Conservation (phyloP, 2,797 vertebrate species). For the Brachyrhaphis roseni region DNA sequence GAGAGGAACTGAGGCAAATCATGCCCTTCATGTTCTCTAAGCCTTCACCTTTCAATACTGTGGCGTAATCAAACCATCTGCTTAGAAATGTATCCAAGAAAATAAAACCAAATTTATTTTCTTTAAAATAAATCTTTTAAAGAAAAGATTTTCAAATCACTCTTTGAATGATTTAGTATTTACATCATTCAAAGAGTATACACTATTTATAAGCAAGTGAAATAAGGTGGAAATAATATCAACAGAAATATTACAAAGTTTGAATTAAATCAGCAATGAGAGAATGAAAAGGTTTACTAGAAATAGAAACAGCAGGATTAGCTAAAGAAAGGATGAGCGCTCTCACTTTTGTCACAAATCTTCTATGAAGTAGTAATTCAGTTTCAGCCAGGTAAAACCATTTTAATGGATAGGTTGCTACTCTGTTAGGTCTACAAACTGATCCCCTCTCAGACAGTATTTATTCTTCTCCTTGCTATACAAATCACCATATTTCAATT, state of each 20-base stretch:
- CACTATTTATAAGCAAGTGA: conserved; percentile 28
- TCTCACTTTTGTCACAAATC: not conserved
- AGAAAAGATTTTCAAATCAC: too few relatives aligned
- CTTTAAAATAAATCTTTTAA: too few relatives aligned
- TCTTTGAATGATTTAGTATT: not conserved
- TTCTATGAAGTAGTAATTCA: not conserved
- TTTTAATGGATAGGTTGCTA: not conserved
- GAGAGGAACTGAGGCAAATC: conserved; percentile 8
- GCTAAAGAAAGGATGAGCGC: not conserved
- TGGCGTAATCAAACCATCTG: conserved; percentile 1
- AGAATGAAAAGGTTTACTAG: conserved; percentile 13
- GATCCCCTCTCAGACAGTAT: not conserved
- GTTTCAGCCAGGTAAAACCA: not conserved
- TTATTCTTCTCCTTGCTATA: not conserved
- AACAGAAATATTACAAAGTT: conserved; percentile 12
- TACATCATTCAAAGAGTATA: not conserved
- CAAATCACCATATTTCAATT: not conserved
- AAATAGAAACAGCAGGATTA: conserved; percentile 8
- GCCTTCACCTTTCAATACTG: not conserved
- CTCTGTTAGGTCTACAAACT: not conserved
- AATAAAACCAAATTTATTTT: not conserved
- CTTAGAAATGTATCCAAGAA: not conserved
- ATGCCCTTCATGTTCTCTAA: conserved; percentile 21
- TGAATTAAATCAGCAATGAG: conserved; percentile 8
- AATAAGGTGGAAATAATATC: conserved; percentile 21